These are phyloP conservation scores for Nannoperca obscura DNA, from an alignment of 2,797 vertebrate species.

Conservation along the genomic window DNA sequence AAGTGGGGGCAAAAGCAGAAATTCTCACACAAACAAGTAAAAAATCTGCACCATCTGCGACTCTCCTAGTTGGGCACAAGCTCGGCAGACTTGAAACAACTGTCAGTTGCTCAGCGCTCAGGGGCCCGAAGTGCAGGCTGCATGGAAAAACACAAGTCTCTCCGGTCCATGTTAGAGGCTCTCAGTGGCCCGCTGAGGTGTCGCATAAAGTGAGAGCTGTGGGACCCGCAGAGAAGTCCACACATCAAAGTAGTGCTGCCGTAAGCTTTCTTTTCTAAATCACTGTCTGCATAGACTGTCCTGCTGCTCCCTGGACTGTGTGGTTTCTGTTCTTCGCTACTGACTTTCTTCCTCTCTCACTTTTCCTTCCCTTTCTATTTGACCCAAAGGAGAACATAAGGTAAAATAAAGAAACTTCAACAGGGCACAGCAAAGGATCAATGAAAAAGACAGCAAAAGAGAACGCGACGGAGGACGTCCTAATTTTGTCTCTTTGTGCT, in stretches of 20 bases:
- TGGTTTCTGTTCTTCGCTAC: conserved; percentile 20
- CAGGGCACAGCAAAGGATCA: background rate
- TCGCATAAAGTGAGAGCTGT: conserved; percentile 35
- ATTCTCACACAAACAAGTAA: conserved; percentile 18
- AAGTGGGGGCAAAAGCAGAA: conserved; percentile 4
- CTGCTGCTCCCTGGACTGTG: conserved; percentile 9
- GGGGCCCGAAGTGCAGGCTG: conserved; percentile 3
- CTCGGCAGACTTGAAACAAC: conserved; percentile 42
- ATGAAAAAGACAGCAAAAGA: background rate
- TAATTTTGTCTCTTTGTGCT: background rate
- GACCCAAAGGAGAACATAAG: background rate
- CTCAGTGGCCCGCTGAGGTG: conserved; percentile 37
- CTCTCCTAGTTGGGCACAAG: conserved; percentile 9
- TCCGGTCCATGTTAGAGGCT: conserved; percentile 32
- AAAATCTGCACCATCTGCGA: conserved; percentile 29
- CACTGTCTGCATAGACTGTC: conserved; percentile 16
- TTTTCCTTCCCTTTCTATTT: background rate
- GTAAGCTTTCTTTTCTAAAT: conserved; percentile 24
- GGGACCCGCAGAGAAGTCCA: conserved; percentile 33
- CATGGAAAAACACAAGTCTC: conserved; percentile 30
- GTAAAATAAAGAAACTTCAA: background rate
- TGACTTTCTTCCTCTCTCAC: background rate
- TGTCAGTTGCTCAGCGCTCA: conserved; percentile 1
- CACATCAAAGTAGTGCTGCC: conserved; percentile 45
- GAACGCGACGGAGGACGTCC: background rate